Percentiles rank a stretch among this genome's conserved stretches.
Evolutionary conservation across 2,797 vertebrate genomes (phyloP).

Genomic region (Ptychadena robeensis): DNA sequence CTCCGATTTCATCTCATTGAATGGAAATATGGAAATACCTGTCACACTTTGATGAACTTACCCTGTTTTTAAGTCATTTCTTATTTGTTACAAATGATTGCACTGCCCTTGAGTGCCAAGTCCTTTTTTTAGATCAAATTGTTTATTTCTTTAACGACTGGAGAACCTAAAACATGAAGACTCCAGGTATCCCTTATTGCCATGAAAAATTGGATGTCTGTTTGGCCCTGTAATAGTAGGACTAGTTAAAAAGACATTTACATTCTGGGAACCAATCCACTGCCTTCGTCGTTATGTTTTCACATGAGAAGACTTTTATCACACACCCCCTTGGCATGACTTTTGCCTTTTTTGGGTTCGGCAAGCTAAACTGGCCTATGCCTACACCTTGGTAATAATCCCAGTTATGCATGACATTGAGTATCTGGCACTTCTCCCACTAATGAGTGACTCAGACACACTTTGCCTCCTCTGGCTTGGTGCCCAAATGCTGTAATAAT

Average conservation of each 20-base stretch:
- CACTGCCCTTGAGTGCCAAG: neutral
- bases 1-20: neutral
- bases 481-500: constrained; percentile 63
- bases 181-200: neutral
- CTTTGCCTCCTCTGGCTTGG: constrained; percentile 62
- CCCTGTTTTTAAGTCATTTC: neutral
- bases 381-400: constrained; percentile 26
- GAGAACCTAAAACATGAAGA: neutral
- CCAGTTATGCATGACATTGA: constrained; percentile 54
- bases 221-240: neutral
- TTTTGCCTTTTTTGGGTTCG: constrained; percentile 47
- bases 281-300: constrained; percentile 7
- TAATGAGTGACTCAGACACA: constrained; percentile 57
- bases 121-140: neutral
- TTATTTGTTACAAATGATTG: neutral
- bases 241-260: neutral
- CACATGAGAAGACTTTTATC: neutral
- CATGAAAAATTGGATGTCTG: neutral
- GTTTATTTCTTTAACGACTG: neutral
- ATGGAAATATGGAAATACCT: constrained; percentile 25
- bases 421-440: constrained; percentile 61
- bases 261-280: constrained; percentile 9
- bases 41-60: constrained; percentile 9
- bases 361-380: constrained; percentile 24
- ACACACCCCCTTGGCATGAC: constrained; percentile 22